These are phyloP conservation scores for Pantelozetes paolii DNA, from an alignment of 2,888 invertebrate species.

Conservation along the genomic window DNA sequence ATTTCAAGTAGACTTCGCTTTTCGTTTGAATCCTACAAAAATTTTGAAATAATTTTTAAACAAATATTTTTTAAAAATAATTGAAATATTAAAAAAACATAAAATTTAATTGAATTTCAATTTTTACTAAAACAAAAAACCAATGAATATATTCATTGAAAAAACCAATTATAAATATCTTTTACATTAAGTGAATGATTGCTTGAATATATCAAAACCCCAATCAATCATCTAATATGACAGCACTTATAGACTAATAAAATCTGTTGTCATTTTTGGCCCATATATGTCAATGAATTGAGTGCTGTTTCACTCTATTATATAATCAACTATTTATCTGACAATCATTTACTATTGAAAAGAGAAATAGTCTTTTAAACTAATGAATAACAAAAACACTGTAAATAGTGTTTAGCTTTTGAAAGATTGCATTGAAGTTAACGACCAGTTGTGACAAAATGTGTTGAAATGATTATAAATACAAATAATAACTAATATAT, in stretches of 20 bases:
- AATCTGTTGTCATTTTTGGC: slow-evolving; percentile 7
- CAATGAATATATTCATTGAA: too few relatives aligned
- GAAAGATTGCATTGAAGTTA: neutral
- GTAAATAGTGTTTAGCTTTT: neutral
- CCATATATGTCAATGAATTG: neutral
- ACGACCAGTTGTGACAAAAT: neutral
- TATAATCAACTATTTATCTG: neutral
- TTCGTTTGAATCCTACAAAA: too few relatives aligned
- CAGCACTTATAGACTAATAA: neutral
- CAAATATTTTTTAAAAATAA: too few relatives aligned
- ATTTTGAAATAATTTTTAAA: too few relatives aligned
- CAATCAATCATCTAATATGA: neutral
- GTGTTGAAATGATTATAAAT: neutral
- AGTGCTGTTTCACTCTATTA: neutral
- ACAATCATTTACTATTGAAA: neutral
- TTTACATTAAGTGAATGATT: too few relatives aligned
- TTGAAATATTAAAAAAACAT: too few relatives aligned
- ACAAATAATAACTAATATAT: neutral
- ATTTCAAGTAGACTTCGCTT: too few relatives aligned
- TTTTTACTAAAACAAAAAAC: too few relatives aligned
- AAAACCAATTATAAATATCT: too few relatives aligned
- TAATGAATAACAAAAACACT: neutral
- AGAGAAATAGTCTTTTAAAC: neutral
- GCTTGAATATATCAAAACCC: too few relatives aligned
- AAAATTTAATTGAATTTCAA: too few relatives aligned